Conservation (phyloP, 1,140 invertebrate species). For the Neodiprion lecontei region DNA sequence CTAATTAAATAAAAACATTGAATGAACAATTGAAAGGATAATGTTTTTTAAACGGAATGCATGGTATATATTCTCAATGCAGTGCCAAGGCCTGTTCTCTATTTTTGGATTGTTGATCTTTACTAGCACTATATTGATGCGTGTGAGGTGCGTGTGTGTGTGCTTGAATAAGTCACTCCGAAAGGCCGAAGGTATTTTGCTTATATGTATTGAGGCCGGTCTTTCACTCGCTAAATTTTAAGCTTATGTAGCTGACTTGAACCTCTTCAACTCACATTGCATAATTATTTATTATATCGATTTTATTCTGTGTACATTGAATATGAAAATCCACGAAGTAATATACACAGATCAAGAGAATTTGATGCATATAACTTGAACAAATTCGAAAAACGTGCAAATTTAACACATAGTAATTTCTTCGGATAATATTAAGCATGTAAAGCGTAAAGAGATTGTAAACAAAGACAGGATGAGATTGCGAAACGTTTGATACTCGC, state of each 20-base stretch:
- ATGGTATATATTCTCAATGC: slow-evolving; percentile 17
- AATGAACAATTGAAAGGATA: neutral
- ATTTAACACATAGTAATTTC: neutral
- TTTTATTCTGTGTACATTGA: too few relatives aligned
- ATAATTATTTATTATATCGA: too few relatives aligned
- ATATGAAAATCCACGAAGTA: too few relatives aligned
- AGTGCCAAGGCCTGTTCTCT: slow-evolving; percentile 35
- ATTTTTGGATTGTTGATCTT: slow-evolving; percentile 41
- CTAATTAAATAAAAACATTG: neutral
- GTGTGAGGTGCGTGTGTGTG: neutral
- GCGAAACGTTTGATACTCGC: neutral
- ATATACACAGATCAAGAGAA: too few relatives aligned
- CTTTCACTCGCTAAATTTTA: neutral
- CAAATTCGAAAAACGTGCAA: too few relatives aligned
- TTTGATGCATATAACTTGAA: too few relatives aligned
- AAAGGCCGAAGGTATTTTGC: neutral
- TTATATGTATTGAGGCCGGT: neutral
- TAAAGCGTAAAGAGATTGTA: neutral
- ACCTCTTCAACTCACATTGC: neutral
- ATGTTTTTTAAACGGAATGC: slow-evolving; percentile 26
- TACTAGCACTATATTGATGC: neutral
- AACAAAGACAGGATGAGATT: neutral
- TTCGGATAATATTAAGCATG: neutral
- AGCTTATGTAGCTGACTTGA: neutral
- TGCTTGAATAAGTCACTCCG: neutral